Conservation (phyloP, 1,140 invertebrate genomes). For the Cardiocondyla obscurior region DNA sequence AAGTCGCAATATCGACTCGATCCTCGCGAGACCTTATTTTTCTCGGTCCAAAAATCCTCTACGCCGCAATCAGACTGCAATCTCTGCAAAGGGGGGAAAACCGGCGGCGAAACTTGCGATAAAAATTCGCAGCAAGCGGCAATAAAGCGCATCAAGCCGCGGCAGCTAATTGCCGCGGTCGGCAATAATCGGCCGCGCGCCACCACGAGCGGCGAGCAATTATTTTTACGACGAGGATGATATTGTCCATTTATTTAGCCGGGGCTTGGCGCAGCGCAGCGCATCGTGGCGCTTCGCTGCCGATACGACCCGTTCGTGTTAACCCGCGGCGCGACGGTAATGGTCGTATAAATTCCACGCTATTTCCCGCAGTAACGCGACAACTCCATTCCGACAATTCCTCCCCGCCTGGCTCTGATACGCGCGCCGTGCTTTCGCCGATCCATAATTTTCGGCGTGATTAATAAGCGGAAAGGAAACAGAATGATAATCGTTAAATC, state of each 20-base stretch:
- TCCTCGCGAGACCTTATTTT: slow-evolving; percentile 17
- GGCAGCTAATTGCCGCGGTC: slow-evolving; percentile 66
- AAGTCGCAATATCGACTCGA: not conserved
- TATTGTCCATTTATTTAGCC: slow-evolving; percentile 73
- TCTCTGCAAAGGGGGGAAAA: slow-evolving; percentile 14
- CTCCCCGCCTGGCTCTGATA: not conserved
- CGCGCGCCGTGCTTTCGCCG: slow-evolving; percentile 20
- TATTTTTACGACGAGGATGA: slow-evolving; percentile 71
- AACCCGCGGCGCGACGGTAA: slow-evolving; percentile 58
- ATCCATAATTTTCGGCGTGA: slow-evolving; percentile 11
- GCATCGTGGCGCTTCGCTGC: slow-evolving; percentile 31
- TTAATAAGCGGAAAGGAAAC: slow-evolving; percentile 3
- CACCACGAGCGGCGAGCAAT: slow-evolving; percentile 59
- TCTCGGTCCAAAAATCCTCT: slow-evolving; percentile 31
- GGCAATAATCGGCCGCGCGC: slow-evolving; percentile 67
- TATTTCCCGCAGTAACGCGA: slow-evolving; percentile 58
- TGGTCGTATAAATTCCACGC: slow-evolving; percentile 64
- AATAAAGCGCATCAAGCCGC: slow-evolving; percentile 70
- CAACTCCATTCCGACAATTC: slow-evolving; percentile 56
- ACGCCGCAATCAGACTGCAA: slow-evolving; percentile 29
- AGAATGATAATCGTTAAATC: slow-evolving; percentile 14
- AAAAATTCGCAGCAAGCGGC: slow-evolving; percentile 69
- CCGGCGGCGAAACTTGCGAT: slow-evolving; percentile 39
- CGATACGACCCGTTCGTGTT: slow-evolving; percentile 61
- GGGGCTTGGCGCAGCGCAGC: slow-evolving; percentile 56